phyloP scores from a whole-genome alignment of 2,888 invertebrate genomes.

The Rapana venosa region DNA sequence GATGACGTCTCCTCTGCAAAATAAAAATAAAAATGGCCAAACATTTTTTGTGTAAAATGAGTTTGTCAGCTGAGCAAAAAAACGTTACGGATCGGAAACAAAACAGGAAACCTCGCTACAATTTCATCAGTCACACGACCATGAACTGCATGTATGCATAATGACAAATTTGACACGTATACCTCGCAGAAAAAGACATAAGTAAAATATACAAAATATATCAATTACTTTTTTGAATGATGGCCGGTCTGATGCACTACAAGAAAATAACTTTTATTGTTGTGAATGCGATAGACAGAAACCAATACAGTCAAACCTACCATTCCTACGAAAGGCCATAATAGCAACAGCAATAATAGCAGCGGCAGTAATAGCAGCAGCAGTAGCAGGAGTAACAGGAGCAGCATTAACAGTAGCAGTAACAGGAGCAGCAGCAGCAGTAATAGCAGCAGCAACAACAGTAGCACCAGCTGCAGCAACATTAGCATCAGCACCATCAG shows the following conservation, averaged over 20 bases:
- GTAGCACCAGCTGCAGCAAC: constrained; percentile 3
- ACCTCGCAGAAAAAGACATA: background rate
- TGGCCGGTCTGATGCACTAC: background rate
- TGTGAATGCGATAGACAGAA: background rate
- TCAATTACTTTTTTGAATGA: background rate
- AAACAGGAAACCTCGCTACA: background rate
- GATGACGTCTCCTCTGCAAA: background rate
- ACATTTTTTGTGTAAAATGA: background rate
- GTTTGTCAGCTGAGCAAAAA: background rate
- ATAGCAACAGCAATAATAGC: background rate
- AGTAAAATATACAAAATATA: background rate
- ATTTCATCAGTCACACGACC: background rate
- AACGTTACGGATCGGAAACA: background rate
- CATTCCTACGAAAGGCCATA: background rate
- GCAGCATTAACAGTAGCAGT: constrained; percentile 6
- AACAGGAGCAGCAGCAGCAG: constrained; percentile 10
- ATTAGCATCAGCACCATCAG: constrained; percentile 8
- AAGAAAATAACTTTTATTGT: background rate
- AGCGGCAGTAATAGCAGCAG: background rate
- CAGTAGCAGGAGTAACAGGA: background rate
- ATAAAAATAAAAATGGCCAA: background rate
- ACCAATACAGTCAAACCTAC: background rate
- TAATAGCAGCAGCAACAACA: constrained; percentile 14
- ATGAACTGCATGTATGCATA: background rate
- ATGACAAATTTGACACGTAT: background rate